Base-by-base conservation (phyloP, 2,113 vertebrate species). In the Smithornis capensis region DNA sequence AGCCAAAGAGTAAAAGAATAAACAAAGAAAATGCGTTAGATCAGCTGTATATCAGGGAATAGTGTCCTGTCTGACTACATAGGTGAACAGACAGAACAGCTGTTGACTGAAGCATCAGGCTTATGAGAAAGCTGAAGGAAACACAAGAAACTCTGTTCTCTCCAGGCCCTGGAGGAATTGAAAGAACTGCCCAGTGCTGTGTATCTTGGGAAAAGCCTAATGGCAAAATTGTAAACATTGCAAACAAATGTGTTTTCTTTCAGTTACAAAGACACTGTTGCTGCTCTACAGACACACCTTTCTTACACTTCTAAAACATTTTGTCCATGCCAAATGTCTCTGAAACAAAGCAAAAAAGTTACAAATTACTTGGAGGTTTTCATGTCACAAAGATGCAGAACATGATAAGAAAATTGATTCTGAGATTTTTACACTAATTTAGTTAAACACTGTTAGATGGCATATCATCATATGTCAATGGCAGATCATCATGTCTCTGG, bases 221-320 rank as follows among this genome's bases (percentile, higher is more conserved):
- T 17, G 49, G 24, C 78, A 77, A 53, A 63, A 47, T 0, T 24
- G 8, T 23, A 65, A 62, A 8, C 37, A 59, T 4, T 1, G 2
- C 5, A 17, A 65, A 52, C 19, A 4, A 4, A 0, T 9, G 65
- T 11, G 14, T 44, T 79, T 88, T 83, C 42, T 28, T 67, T 24
- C 55, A 67, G 38, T 35, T n/a, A 38, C 68, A 6, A 87, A 62
- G n/a, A 33, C 27, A 23, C 23, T 1, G 5, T 5, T 83, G 12
- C 71, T 63, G 12, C 37, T 50, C 60, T 47, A 23, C 10, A n/a
- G 12, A 33, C 1, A 6, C 9, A 65, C 16, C 2, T 23, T 85
- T 37, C 57, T 81, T 53, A 74, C 14, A 37, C 9, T 53, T 37
- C 33, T 8, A 3, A 53, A 47, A 38, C 7, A 31, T 63, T 38